Conservation (phyloP, 2,113 vertebrate species). For the Meriones unguiculatus region DNA sequence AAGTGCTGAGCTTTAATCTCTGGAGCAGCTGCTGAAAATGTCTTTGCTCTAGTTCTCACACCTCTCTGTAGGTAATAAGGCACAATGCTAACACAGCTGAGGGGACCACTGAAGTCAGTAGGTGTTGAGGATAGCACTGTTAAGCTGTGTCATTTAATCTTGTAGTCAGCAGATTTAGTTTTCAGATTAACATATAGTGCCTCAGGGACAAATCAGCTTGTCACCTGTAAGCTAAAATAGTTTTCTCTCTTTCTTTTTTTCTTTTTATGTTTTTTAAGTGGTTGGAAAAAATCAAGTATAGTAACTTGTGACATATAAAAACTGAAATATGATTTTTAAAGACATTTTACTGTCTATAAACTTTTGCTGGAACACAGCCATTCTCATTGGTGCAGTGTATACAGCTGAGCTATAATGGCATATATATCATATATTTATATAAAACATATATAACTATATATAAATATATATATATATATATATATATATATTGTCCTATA, state of each 20-base stretch:
- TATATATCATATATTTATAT: not conserved
- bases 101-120: not conserved
- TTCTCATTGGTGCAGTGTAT: not conserved
- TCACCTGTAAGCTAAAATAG: not conserved
- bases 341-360: not conserved
- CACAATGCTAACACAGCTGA: not conserved
- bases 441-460: too few relatives aligned
- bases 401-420: not conserved
- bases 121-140: not conserved
- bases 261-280: constrained; percentile 16
- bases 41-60: not conserved
- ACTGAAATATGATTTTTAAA: not conserved
- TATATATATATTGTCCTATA: not conserved
- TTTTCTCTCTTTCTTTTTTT: not conserved
- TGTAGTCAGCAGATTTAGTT: not conserved
- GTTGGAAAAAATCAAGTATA: not conserved
- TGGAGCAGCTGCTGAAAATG: not conserved
- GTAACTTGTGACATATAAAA: constrained; percentile 3
- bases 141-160: not conserved
- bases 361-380: not conserved
- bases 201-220: not conserved
- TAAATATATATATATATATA: too few relatives aligned
- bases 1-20: not conserved
- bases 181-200: not conserved
- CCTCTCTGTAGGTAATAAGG: not conserved